Conservation (phyloP, 2,797 vertebrate genomes). For the Vipera ursinii region DNA sequence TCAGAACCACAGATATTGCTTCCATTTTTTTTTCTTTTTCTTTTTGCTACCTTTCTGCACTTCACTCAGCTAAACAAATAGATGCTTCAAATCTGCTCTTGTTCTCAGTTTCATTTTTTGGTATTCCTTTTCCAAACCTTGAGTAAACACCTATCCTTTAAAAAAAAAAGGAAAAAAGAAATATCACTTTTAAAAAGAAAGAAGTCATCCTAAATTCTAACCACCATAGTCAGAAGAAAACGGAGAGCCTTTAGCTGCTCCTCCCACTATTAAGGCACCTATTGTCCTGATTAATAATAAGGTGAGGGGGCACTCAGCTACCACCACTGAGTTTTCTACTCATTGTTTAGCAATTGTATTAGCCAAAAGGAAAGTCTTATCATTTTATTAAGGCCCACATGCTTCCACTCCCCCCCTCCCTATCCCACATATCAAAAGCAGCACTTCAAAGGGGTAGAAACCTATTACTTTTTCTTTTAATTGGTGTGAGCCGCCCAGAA, state of each 20-base stretch:
- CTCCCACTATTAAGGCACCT: background rate
- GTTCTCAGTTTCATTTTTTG: background rate
- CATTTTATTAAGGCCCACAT: background rate
- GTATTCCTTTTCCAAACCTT: background rate
- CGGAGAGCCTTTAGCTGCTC: background rate
- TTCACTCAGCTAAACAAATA: slow-evolving; percentile 9
- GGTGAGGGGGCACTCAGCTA: background rate
- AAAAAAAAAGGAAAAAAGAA: background rate
- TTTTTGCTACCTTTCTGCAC: background rate
- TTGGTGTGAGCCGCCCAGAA: too few species aligned
- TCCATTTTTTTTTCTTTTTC: background rate
- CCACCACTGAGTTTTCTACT: background rate
- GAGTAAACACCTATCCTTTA: background rate
- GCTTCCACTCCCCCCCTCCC: background rate
- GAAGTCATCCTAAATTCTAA: background rate
- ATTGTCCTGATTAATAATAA: background rate
- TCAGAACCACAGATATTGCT: background rate
- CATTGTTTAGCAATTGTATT: background rate
- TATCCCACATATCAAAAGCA: too few species aligned
- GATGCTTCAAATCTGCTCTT: slow-evolving; percentile 10
- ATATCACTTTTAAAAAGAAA: background rate
- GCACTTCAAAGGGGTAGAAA: too few species aligned
- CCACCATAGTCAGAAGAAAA: background rate
- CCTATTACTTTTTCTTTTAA: too few species aligned
- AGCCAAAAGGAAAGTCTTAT: background rate